Percentiles rank a stretch among this genome's conserved stretches.
Conservation (phyloP, 2,113 vertebrate genomes). For the Rafetus swinhoei region DNA sequence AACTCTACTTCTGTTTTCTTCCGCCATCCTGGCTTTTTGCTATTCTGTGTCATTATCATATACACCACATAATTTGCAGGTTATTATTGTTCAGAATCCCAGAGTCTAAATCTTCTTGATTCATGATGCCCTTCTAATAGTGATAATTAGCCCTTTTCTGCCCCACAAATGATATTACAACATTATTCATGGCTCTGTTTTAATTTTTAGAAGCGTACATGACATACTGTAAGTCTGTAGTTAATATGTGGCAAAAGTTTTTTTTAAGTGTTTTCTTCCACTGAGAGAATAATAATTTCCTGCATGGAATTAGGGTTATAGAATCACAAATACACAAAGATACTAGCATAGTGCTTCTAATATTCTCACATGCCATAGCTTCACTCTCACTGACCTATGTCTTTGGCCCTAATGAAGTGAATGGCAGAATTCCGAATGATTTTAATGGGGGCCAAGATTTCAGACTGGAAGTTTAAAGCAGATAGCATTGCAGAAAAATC, state of each 20-base stretch:
- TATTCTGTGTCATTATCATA: constrained; percentile 9
- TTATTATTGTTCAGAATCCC: neutral
- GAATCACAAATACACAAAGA: neutral
- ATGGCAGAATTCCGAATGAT: neutral
- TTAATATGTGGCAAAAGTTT: neutral
- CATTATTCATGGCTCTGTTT: neutral
- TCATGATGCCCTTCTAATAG: constrained; percentile 22
- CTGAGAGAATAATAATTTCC: neutral
- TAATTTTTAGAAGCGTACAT: neutral
- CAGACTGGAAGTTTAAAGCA: neutral
- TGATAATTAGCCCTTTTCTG: rapidly evolving
- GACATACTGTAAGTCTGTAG: neutral
- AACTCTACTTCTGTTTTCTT: neutral
- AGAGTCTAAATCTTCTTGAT: neutral
- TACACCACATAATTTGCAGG: neutral
- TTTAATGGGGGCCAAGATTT: neutral
- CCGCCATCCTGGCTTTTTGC: neutral
- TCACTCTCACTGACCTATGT: neutral
- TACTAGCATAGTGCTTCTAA: neutral
- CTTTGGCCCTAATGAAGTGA: neutral
- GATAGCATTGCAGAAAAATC: neutral
- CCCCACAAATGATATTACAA: neutral
- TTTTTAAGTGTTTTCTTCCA: neutral
- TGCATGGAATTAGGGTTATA: neutral
- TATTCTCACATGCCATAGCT: neutral